Evolutionary conservation across 2,113 vertebrate genomes (phyloP).

Genomic region (Epinephelus lanceolatus): DNA sequence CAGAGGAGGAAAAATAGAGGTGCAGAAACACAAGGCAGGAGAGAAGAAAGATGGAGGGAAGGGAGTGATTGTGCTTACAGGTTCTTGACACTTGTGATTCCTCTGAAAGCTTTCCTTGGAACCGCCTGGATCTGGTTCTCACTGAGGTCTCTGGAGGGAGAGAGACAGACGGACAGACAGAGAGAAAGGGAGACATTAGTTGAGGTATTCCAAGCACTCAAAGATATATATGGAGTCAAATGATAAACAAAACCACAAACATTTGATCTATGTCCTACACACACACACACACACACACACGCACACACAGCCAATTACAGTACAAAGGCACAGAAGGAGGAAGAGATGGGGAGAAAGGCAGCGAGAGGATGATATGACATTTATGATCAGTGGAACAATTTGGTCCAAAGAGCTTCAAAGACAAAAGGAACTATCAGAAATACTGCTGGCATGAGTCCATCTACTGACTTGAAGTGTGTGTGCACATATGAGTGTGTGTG

Average conservation of each 20-base stretch:
- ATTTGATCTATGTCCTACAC: slow-evolving; percentile 42
- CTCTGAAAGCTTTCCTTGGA: slow-evolving; percentile 97
- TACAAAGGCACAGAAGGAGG: slow-evolving; percentile 67
- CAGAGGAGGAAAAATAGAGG: not conserved
- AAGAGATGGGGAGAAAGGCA: slow-evolving; percentile 41
- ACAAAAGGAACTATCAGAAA: slow-evolving; percentile 71
- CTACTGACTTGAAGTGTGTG: slow-evolving; percentile 41
- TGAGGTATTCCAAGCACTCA: slow-evolving; percentile 53
- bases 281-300: slow-evolving; percentile 12
- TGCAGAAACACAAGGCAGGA: not conserved
- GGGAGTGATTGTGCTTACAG: slow-evolving; percentile 87
- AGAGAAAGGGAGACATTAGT: slow-evolving; percentile 64
- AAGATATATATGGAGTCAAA: slow-evolving; percentile 56
- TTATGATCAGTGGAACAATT: slow-evolving; percentile 79
- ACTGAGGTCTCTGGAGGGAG: slow-evolving; percentile 92
- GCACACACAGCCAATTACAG: slow-evolving; percentile 55
- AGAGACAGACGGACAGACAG: slow-evolving; percentile 60
- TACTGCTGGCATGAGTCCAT: slow-evolving; percentile 54
- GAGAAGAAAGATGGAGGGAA: not conserved
- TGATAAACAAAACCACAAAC: slow-evolving; percentile 60
- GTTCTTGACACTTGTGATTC: slow-evolving; percentile 96
- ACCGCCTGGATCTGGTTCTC: slow-evolving; percentile 99
- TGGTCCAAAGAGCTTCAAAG: slow-evolving; percentile 78
- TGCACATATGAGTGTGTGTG: slow-evolving; percentile 26
- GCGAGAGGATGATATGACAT: slow-evolving; percentile 71